Evolutionary conservation across 1,140 invertebrate genomes (phyloP), one percentile per base, ranked within the genome.

Genomic region (Limonius californicus): DNA sequence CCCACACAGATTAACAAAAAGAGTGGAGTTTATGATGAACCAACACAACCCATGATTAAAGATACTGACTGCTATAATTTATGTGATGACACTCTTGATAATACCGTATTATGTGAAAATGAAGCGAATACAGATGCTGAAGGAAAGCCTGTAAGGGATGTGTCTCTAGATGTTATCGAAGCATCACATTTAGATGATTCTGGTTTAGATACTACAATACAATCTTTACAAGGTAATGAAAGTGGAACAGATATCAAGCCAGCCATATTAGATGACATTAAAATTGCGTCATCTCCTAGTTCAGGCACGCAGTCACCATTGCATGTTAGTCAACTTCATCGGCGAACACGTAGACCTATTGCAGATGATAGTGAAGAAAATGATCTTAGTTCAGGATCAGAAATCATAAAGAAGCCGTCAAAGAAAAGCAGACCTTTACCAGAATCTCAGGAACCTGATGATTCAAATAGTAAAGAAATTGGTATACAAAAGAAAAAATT

Each of bases 281-380:
- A 45, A n/a, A 45, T 45, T 4, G 4, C n/a, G 42, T 45, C 42
- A 45, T 45, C 20, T 54, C 23, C 23, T 27, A 27, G 9, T 27
- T 27, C 23, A 3, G 50, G 19, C n/a, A 18, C 50, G 2, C 16
- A 59, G 19, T 59, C 58, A 16, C 58, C 50, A 16, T 30, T 59
- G 20, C 45, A 50, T n/a, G 2, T 59, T 30, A 7, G 1, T 2
- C 43, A 53, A 8, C 14, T 59, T 16, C 11, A 54, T 11, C 12
- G 27, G 11, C 20, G 45, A 16, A 30, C 27, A 20, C 4, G 4
- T 18, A 45, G 12, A 45, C 16, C 42, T 18, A 45, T 45, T 45
- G 16, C n/a, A 12, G 42, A 45, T 18, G 42, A 45, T 45, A 15
- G 4, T 4, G 42, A 54, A 21, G 23, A 27, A 27, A 9, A 27